phyloP scores from a whole-genome alignment of 1,140 invertebrate species.

The Drosophila ogumai region DNA sequence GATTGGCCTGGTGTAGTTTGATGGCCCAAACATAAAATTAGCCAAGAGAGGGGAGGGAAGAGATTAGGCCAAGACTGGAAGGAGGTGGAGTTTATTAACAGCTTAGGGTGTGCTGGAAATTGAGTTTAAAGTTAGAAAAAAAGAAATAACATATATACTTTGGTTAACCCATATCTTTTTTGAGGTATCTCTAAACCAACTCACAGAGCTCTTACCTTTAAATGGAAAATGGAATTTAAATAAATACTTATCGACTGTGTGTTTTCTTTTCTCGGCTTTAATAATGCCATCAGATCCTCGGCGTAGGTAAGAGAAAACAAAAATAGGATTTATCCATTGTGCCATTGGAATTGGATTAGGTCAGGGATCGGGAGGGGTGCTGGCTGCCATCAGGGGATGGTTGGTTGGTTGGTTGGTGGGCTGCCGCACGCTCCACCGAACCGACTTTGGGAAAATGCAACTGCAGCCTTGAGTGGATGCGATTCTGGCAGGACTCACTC shows the following conservation, averaged over 20 bases:
- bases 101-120: slow-evolving; percentile 41
- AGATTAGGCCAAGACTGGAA: slow-evolving; percentile 1
- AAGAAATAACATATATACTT: not conserved
- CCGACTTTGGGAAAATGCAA: slow-evolving; percentile 31
- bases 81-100: slow-evolving; percentile 59
- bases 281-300: slow-evolving; percentile 2
- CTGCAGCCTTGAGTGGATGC: slow-evolving; percentile 19
- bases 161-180: slow-evolving; percentile 13
- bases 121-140: not conserved
- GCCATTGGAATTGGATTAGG: slow-evolving; percentile 70
- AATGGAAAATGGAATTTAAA: slow-evolving; percentile 28
- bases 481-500: slow-evolving; percentile 14
- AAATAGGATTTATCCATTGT: slow-evolving; percentile 78
- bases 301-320: slow-evolving; percentile 54
- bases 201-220: not conserved
- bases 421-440: slow-evolving; percentile 65
- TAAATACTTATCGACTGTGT: slow-evolving; percentile 27
- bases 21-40: slow-evolving; percentile 74
- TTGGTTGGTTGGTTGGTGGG: slow-evolving; percentile 59
- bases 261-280: slow-evolving; percentile 41
- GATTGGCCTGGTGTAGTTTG: slow-evolving; percentile 76
- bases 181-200: not conserved
- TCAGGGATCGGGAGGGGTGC: slow-evolving; percentile 51
- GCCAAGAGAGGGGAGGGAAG: slow-evolving; percentile 26
- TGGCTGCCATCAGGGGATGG: slow-evolving; percentile 30